Base-by-base conservation (phyloP, 2,888 invertebrate genomes). In the Microchrysa polita region DNA sequence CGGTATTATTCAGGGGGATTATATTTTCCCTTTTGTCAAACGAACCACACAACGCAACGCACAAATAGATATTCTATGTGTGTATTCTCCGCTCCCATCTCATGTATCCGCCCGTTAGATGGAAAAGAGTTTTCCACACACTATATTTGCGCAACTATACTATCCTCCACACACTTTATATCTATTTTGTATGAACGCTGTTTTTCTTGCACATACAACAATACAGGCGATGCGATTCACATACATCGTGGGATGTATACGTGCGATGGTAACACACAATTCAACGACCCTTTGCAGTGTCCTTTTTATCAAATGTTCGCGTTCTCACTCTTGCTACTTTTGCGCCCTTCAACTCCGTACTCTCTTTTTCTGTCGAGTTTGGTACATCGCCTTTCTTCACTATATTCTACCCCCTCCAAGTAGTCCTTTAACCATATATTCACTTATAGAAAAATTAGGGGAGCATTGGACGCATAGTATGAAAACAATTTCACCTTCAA, bases 1-100 rank as follows among this genome's bases (percentile, higher is more conserved):
- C n/a, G n/a, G n/a, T n/a, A n/a, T n/a, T n/a, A 34, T 34, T 34
- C 27, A 34, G 27, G 27, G 27, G 42, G 74, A 74, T 74, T 73
- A 60, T 74, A 67, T 72, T 72, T 74, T 67, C 74, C 72, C 73
- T 67, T 55, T 63, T 74, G 63, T 42, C 2, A 20, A 63, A 48
- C 14, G 40, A 18, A 23, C 69, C 27, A 57, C 34, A 67, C 57
- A 34, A n/a, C 12, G 67, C 52, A 55, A 53, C 53, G 59, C 27
- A 34, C 27, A 7, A 34, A 34, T 71, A 57, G 23, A 14, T 63
- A 7, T 18, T 27, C 16, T n/a, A 23, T 53, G 67, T 53, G 67
- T 67, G 23, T 52, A 16, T 7, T 34, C 7, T n/a, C n/a, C n/a
- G n/a, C n/a, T 67, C 27, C 69, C 42, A 57, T 20, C 20, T 48